These are phyloP conservation scores for Erannis defoliaria DNA, from an alignment of 2,888 invertebrate species.

Conservation along the genomic window DNA sequence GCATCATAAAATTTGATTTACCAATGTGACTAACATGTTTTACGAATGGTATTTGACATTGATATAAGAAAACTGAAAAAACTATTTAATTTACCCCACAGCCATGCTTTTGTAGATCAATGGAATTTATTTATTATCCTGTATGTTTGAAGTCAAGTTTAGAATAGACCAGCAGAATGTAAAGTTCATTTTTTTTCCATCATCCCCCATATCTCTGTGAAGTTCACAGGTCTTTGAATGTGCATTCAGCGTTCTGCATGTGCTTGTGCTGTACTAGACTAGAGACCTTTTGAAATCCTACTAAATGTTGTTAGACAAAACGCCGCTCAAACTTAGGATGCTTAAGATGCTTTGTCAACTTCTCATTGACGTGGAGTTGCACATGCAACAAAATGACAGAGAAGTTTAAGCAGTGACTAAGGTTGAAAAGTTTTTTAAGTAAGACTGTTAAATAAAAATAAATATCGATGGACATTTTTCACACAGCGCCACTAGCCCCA, in stretches of 20 bases:
- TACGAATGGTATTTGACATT: constrained; percentile 8
- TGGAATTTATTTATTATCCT: background rate
- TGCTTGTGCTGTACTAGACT: background rate
- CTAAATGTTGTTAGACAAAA: background rate
- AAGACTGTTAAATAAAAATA: too few relatives aligned
- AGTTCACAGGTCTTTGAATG: background rate
- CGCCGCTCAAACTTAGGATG: too few relatives aligned
- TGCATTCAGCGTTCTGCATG: constrained; percentile 2
- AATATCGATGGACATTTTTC: too few relatives aligned
- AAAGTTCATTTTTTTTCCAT: background rate
- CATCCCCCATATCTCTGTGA: background rate
- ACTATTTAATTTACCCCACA: too few relatives aligned
- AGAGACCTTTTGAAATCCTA: background rate
- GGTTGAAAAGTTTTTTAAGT: too few relatives aligned
- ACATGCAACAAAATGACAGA: too few relatives aligned
- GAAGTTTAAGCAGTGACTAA: too few relatives aligned
- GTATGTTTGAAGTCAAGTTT: background rate
- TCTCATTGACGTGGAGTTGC: too few relatives aligned
- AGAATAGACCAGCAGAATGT: background rate
- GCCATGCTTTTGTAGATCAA: too few relatives aligned
- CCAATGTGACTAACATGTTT: constrained; percentile 16
- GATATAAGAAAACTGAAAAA: background rate
- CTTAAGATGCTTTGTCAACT: too few relatives aligned
- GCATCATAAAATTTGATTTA: background rate
- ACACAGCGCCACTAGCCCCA: too few relatives aligned